Evolutionary conservation across 1,140 invertebrate species (phyloP), one percentile per base, ranked within the genome.

Genomic region (Drosophila santomea): DNA sequence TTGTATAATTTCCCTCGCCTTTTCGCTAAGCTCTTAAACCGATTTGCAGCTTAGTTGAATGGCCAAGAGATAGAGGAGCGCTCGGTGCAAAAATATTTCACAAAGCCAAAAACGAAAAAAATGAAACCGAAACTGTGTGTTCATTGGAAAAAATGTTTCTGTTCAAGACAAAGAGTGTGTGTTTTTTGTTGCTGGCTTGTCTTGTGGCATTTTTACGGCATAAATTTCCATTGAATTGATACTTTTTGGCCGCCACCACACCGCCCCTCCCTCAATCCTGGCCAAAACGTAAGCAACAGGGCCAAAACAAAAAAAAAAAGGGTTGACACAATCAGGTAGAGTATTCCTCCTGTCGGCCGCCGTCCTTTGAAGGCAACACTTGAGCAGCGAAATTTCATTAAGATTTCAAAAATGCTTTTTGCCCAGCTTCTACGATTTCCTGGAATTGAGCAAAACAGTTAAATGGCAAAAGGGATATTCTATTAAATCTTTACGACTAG

Each of bases 171-270:
- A 80, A 82, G 57, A 68, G 28, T 15, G 14, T 74, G 32, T 32
- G 3, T 20, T 28, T 28, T 32, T 10, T 32, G 32, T 32, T 73
- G 55, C 51, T 75, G 32, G 44, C 39, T 39, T 45, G 84, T 80
- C 77, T 80, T 90, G 67, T 57, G 68, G 71, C 68, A 80, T 85
- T 90, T 90, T 90, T 86, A 79, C 72, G 74, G 83, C 88, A 91
- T 88, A 84, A 82, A 91, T 91, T 91, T 91, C 89, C 89, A 89
- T 91, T 84, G 88, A 91, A 91, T 90, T 90, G 76, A 84, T 80
- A 78, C 80, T 74, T 89, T 73, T 77, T 64, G 50, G 57, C 66
- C 71, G 20, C 20, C 23, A 67, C 28, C 41, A 57, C 54, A 17
- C 38, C 28, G 25, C 28, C 8, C 28, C 57, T 59, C 32, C 44